Evolutionary conservation across 30 jellyfish, hydroid and myxozoan genomes (phyloP), one percentile per base, ranked within the genome.

Genomic region (Sanderia malayensis): DNA sequence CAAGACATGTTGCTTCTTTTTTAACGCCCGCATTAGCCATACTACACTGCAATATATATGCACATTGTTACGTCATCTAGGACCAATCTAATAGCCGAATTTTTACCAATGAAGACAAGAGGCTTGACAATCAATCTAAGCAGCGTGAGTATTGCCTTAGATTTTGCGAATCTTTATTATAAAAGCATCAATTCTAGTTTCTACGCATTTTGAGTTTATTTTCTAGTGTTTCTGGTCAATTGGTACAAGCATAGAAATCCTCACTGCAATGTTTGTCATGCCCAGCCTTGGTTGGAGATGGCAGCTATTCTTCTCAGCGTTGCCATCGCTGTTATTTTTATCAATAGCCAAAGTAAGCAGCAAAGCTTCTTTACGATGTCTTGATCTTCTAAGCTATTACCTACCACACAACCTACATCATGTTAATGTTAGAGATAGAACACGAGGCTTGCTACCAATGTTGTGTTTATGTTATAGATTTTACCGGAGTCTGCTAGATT

Each of bases 281-380:
- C 98, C 98, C 27, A 71, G 67, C 8, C 80, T 72, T 61, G 98
- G 98, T 32, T 90, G 98, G 98, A 63, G 98, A 59, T 75, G 84
- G 93, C 92, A 83, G 70, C 63, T 90, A 41, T 83, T 90, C 47
- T 49, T 83, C 81, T 90, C 98, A 1, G 71, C 96, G 4, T 55
- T 92, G 88, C 98, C 98, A 0, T 83, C 96, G n/a, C 55, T 88
- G 44, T n/a, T 81, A n/a, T 90, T 90, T 62, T 66, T 90, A 18
- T 53, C 87, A n/a, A 44, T 88, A 13, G 80, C 94, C n/a, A 83
- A 73, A 94, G 98, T 90, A 83, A 44, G 64, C 3, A 21, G 18
- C 15, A 15, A 6, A 41, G n/a, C n/a, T n/a, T n/a, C n/a, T n/a
- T n/a, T n/a, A n/a, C n/a, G n/a, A n/a, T n/a, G n/a, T n/a, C n/a